Conservation (phyloP, 2,888 invertebrate genomes). For the Ichneumoninae sp. region DNA sequence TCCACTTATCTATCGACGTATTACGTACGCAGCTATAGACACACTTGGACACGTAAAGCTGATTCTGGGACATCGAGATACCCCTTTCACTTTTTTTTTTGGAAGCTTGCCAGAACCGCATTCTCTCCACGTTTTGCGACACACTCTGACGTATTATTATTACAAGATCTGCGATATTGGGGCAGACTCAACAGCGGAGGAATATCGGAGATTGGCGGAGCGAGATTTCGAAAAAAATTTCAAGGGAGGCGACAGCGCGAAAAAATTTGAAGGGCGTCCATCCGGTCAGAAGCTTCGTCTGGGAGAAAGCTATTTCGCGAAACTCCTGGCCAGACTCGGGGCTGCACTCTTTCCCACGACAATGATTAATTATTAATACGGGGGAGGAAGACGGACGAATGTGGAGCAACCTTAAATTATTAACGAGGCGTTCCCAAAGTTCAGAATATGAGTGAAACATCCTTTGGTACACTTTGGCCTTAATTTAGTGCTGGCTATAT, state of each 20-base stretch:
- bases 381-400: neutral
- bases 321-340: neutral
- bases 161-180: neutral
- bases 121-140: slow-evolving; percentile 73
- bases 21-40: slow-evolving; percentile 42
- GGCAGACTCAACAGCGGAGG: too few species aligned
- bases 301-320: neutral
- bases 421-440: neutral
- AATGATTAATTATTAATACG: slow-evolving; percentile 5
- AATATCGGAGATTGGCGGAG: too few species aligned
- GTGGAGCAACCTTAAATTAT: neutral
- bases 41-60: slow-evolving; percentile 67
- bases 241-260: neutral
- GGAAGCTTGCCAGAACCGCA: slow-evolving; percentile 81
- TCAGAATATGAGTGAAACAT: neutral
- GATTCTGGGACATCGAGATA: slow-evolving; percentile 74
- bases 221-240: too few species aligned
- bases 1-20: slow-evolving; percentile 36
- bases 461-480: neutral
- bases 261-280: neutral
- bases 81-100: slow-evolving; percentile 76
- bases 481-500: neutral
- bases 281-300: neutral
- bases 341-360: neutral
- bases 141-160: slow-evolving; percentile 52